Base-by-base conservation (phyloP, 2,797 vertebrate species). In the Nasua narica region DNA sequence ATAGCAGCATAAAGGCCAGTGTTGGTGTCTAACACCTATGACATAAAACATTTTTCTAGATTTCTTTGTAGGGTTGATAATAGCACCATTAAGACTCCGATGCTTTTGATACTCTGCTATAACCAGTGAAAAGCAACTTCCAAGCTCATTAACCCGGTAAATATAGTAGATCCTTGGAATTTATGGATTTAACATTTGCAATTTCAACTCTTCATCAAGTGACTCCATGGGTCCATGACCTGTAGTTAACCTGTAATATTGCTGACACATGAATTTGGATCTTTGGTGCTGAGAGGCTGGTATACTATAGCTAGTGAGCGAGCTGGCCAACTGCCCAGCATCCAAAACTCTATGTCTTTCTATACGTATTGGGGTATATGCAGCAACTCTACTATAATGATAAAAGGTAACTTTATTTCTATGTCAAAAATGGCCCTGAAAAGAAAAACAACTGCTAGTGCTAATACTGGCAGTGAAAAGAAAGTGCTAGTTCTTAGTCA, bases 401-500 rank as follows among this genome's bases (percentile, higher is more conserved):
- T 91, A 48, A 65, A 56, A 96, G 37, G 67, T 90, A 84, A 85
- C 40, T 96, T 93, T 74, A 94, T 84, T 95, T 93, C 82, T 88
- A 70, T 85, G 69, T 95, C 37, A 90, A 92, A 94, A 93, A 93
- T 85, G 43, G 19, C 16, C 83, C 56, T 87, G 58, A 56, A 94
- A 96, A 94, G 79, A 60, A 87, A 97, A 97, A 88, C 67, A 96
- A 92, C 21, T 87, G 82, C 60, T 79, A 89, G 58, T 58, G n/a
- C 19, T 88, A 95, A 94, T 58, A 78, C 27, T 94, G 67, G 56
- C 48, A 88, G 77, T 92, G 96, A 88, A 96, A 93, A 94, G 62
- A 93, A 92, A 94, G 92, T 90, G 77, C 81, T 90, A 74, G 46
- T 79, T 97, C 79, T 95, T 92, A 94, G 56, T 35, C 35, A 89